Evolutionary conservation across 2,113 vertebrate genomes (phyloP).

Genomic region (Nothobranchius kuhntae): DNA sequence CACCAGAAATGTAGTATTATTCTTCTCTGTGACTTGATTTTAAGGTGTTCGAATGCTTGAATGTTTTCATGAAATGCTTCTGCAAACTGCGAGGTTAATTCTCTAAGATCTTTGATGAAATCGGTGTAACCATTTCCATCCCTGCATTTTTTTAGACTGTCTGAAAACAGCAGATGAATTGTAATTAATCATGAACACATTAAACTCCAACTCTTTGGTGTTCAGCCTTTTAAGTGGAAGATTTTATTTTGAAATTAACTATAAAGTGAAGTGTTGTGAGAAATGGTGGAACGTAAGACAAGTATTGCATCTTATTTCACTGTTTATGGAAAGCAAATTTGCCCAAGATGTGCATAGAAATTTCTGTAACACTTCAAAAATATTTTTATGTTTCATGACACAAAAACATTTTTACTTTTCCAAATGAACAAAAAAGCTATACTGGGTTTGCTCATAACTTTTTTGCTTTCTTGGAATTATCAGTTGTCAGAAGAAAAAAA

Average conservation of each 20-base stretch:
- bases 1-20: constrained; percentile 22
- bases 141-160: no score
- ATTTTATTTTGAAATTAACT: no score
- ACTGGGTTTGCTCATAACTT: no score
- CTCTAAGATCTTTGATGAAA: no score
- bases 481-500: neutral
- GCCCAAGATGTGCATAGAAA: neutral
- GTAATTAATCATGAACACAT: neutral
- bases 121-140: no score
- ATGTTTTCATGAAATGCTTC: constrained; percentile 8
- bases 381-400: neutral
- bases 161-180: no score
- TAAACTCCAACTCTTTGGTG: neutral
- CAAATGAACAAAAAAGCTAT: no score
- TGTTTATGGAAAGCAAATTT: constrained; percentile 36
- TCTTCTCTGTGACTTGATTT: constrained; percentile 20
- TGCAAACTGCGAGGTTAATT: no score
- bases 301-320: constrained; percentile 12
- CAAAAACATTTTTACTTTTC: neutral
- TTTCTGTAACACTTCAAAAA: neutral
- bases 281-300: constrained; percentile 26
- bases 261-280: constrained; percentile 12
- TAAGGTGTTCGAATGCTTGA: constrained; percentile 18
- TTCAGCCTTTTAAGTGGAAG: no score
- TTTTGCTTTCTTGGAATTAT: neutral